Evolutionary conservation across 2,888 invertebrate genomes (phyloP).

Genomic region (Trichopoda pennipes): DNA sequence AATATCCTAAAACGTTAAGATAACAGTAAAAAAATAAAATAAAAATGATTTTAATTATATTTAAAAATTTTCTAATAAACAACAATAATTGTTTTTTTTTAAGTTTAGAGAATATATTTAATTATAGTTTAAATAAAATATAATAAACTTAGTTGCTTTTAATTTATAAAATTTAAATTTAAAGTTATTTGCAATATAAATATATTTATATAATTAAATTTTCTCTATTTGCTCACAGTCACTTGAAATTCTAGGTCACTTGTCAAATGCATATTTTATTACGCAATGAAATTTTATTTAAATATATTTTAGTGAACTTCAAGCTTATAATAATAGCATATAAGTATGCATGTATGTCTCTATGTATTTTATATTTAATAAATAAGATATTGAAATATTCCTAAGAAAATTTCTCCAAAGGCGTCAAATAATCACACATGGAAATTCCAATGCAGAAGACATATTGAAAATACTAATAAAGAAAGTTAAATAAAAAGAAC

Average conservation of each 20-base stretch:
- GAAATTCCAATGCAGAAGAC: constrained; percentile 19
- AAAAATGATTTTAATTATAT: neutral
- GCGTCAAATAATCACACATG: constrained; percentile 48
- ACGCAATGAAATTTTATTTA: constrained; percentile 43
- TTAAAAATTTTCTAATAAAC: neutral
- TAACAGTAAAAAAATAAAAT: neutral
- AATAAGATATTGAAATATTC: constrained; percentile 47
- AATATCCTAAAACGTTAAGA: no score
- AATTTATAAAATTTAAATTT: constrained; percentile 17
- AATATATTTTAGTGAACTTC: constrained; percentile 20
- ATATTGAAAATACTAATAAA: constrained; percentile 9
- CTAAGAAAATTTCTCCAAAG: constrained; percentile 48
- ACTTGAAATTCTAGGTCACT: constrained; percentile 48
- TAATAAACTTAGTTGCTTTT: constrained; percentile 19
- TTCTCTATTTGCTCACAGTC: constrained; percentile 46
- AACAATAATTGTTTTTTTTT: neutral
- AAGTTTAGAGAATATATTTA: constrained; percentile 9
- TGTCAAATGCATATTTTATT: constrained; percentile 55
- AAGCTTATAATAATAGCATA: constrained; percentile 11
- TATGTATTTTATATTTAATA: neutral
- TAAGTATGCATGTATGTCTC: neutral
- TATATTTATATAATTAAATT: constrained; percentile 35
- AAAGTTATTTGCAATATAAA: constrained; percentile 18
- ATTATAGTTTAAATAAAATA: neutral
- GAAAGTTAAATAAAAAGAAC: constrained; percentile 16